phyloP scores from a whole-genome alignment of 2,888 invertebrate genomes.

The Cerastis leucographa region DNA sequence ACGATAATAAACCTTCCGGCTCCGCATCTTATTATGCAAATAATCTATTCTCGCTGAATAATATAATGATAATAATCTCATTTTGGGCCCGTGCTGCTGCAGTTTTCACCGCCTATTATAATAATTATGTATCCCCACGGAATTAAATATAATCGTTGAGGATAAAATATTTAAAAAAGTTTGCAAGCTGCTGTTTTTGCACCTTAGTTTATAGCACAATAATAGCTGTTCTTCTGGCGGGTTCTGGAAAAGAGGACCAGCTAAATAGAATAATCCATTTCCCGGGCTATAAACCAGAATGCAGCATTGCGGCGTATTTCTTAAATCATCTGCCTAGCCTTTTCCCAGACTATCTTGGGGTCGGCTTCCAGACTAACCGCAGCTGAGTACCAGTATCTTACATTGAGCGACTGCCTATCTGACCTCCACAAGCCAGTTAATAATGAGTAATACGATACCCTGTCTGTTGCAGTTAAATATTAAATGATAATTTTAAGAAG shows the following conservation, averaged over 20 bases:
- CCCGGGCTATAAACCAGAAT: no score
- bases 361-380: no score
- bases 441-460: no score
- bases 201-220: not conserved
- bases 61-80: constrained; percentile 33
- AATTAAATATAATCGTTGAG: not conserved
- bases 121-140: not conserved
- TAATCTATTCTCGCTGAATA: constrained; percentile 43
- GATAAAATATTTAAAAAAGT: not conserved
- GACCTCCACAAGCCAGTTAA: no score
- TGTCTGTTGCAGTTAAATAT: not conserved
- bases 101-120: constrained; percentile 21
- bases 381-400: no score
- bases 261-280: no score
- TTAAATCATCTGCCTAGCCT: no score
- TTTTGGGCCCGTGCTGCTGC: constrained; percentile 20
- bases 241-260: not conserved
- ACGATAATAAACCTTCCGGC: constrained; percentile 6
- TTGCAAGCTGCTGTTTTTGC: not conserved
- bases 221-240: no score
- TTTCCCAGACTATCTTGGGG: no score
- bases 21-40: constrained; percentile 52
- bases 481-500: not conserved
- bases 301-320: no score
- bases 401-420: no score